Evolutionary conservation across 2,113 vertebrate species (phyloP), one percentile per base, ranked within the genome.

Genomic region (Dipodomys merriami): DNA sequence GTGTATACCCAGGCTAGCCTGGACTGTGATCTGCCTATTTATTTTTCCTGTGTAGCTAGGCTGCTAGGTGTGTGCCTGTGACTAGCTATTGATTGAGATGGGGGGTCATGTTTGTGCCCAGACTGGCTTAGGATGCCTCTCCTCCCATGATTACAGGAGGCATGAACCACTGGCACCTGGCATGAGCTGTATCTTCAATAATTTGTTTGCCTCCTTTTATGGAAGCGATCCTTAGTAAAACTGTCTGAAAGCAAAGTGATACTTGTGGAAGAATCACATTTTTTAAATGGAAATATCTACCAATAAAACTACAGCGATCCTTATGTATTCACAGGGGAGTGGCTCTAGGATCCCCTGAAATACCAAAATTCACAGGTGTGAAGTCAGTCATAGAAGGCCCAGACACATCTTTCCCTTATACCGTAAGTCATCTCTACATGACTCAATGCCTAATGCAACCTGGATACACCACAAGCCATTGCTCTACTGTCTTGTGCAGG

Each of bases 221-320:
- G 2, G 74, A 89, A 39, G 1, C n/a, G 20, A 77, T 22, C 46
- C 29, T 86, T 60, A 62, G 23, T 68, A 79, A 72, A 85, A 0
- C 62, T 15, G 16, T 77, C 13, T 76, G 53, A 94, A 85, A 87
- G 79, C 85, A 73, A 95, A n/a, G 4, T 67, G 89, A 7, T 72
- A 23, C 13, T 91, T 57, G 35, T 89, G 78, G 62, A 95, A 62
- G 65, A 16, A 68, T 8, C 62, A 19, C 39, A 23, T 89, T 68
- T 68, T 93, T 81, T 64, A 12, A 86, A 87, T 84, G 49, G 71
- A 35, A 46, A 86, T 64, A 27, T 16, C 25, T 84, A 5, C 20
- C 10, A 60, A 87, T 53, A 60, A 88, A 92, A 83, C 22, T 13
- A 64, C 20, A 65, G 69, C 6, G 80, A 25, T 29, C 33, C 53